These are phyloP conservation scores for Trissolcus japonicus DNA, from an alignment of 2,888 invertebrate genomes.

Conservation along the genomic window DNA sequence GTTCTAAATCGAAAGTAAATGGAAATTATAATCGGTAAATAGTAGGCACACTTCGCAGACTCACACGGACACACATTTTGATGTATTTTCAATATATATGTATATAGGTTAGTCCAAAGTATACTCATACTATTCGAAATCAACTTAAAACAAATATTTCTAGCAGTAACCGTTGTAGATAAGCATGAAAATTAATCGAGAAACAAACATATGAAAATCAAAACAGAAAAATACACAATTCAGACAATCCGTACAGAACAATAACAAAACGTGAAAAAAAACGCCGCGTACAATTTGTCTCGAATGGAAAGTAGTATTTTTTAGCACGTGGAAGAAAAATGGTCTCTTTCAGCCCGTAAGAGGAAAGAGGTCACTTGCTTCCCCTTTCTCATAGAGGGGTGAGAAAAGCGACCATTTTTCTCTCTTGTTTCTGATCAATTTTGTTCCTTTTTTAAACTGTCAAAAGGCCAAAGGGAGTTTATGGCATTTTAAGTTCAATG, in stretches of 20 bases:
- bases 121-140: slow-evolving; percentile 41
- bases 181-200: slow-evolving; percentile 10
- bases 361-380: too few relatives aligned
- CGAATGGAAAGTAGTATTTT: slow-evolving; percentile 49
- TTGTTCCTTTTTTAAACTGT: slow-evolving; percentile 31
- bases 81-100: slow-evolving; percentile 59
- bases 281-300: slow-evolving; percentile 16
- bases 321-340: too few relatives aligned
- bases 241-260: slow-evolving; percentile 37
- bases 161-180: background rate
- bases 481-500: background rate
- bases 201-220: slow-evolving; percentile 36
- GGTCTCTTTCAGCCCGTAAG: too few relatives aligned
- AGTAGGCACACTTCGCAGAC: slow-evolving; percentile 36
- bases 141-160: too few relatives aligned
- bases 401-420: too few relatives aligned
- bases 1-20: slow-evolving; percentile 59
- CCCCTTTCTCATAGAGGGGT: too few relatives aligned
- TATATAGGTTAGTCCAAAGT: slow-evolving; percentile 55
- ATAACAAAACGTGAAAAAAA: slow-evolving; percentile 16
- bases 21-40: slow-evolving; percentile 51
- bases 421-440: too few relatives aligned
- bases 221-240: slow-evolving; percentile 8
- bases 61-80: slow-evolving; percentile 35
- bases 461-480: too few relatives aligned